Percentiles rank a stretch among this genome's conserved stretches.
Conservation (phyloP, 2,113 vertebrate species). For the Oryzias curvinotus region DNA sequence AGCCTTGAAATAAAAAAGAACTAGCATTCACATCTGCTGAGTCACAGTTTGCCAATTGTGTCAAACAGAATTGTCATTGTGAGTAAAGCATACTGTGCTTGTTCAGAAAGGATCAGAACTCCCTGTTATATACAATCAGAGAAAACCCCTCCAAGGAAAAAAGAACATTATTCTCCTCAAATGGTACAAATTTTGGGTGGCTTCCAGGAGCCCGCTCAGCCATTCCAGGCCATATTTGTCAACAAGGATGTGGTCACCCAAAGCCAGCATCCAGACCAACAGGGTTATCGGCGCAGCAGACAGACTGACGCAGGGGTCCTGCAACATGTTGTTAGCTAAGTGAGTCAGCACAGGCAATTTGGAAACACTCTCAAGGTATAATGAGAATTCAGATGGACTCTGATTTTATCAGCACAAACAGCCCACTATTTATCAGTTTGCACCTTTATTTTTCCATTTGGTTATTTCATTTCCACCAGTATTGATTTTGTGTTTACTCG, state of each 20-base stretch:
- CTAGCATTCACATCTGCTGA: too few species aligned
- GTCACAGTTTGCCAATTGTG: too few species aligned
- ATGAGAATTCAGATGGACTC: conserved; percentile 58
- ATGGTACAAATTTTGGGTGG: conserved; percentile 9
- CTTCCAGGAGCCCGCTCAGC: conserved; percentile 37
- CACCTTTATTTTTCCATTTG: conserved; percentile 28
- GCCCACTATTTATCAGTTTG: conserved; percentile 30
- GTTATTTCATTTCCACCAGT: conserved; percentile 51
- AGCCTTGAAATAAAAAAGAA: too few species aligned
- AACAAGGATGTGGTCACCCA: conserved; percentile 62
- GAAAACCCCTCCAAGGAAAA: too few species aligned
- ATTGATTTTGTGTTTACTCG: conserved; percentile 57
- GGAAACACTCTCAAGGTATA: conserved; percentile 51
- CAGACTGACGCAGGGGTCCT: conserved; percentile 65
- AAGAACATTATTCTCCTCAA: neutral
- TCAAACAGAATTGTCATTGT: too few species aligned
- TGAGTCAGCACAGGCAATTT: conserved; percentile 49
- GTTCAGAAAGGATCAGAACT: neutral
- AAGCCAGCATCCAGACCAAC: conserved; percentile 50
- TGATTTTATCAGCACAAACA: conserved; percentile 46
- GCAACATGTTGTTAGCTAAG: conserved; percentile 51
- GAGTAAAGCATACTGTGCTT: too few species aligned
- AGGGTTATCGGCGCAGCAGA: conserved; percentile 73
- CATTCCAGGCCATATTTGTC: conserved; percentile 65
- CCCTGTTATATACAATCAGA: neutral